These are phyloP conservation scores for Neuroterus valhalla DNA, from an alignment of 1,140 invertebrate genomes.

Conservation along the genomic window DNA sequence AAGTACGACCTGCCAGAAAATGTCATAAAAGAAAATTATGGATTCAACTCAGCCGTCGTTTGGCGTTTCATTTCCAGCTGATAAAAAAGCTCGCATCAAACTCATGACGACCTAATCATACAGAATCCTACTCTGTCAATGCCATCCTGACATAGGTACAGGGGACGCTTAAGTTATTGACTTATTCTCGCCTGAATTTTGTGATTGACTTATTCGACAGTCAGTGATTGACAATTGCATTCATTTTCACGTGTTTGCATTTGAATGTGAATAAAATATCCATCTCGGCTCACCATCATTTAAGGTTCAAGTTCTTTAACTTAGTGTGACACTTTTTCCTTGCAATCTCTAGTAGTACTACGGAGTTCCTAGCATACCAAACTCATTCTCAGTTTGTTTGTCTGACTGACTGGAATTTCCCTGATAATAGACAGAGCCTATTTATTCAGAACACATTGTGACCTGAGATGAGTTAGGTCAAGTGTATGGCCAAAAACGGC, in stretches of 20 bases:
- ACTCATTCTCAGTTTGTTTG: too few relatives aligned
- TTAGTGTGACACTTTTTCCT: too few relatives aligned
- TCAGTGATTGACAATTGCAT: slow-evolving; percentile 19
- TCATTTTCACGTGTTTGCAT: not conserved
- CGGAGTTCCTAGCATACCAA: too few relatives aligned
- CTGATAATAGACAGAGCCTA: too few relatives aligned
- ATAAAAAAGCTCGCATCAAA: slow-evolving; percentile 1
- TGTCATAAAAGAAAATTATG: slow-evolving; percentile 62
- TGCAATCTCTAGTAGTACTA: too few relatives aligned
- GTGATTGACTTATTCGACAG: slow-evolving; percentile 12
- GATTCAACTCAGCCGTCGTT: slow-evolving; percentile 57
- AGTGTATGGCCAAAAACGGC: too few relatives aligned
- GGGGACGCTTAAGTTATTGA: slow-evolving; percentile 26
- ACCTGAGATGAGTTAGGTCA: too few relatives aligned
- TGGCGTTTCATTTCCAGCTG: slow-evolving; percentile 46
- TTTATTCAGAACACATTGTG: too few relatives aligned
- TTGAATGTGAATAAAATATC: slow-evolving; percentile 14
- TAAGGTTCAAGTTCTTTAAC: too few relatives aligned
- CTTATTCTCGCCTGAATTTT: slow-evolving; percentile 21
- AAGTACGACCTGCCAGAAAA: slow-evolving; percentile 61
- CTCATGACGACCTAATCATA: slow-evolving; percentile 20
- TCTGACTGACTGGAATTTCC: too few relatives aligned
- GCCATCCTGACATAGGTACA: slow-evolving; percentile 21
- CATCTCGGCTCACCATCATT: not conserved
- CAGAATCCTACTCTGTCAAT: slow-evolving; percentile 16